Base-by-base conservation (phyloP, 1,140 invertebrate genomes). In the Cyrtorhinus lividipennis region DNA sequence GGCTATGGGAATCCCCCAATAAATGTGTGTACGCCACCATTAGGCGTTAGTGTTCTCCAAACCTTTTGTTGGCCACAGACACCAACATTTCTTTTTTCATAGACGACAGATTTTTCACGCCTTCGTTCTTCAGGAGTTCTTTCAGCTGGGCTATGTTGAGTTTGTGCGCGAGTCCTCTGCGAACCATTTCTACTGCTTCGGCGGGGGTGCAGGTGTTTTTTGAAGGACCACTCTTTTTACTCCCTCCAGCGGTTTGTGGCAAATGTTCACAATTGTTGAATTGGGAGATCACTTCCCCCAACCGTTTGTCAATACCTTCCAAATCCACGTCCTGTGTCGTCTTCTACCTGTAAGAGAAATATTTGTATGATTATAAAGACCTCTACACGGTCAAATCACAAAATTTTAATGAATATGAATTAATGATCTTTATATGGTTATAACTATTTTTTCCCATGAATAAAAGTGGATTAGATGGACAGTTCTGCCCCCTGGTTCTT, bases 91-190 rank as follows among this genome's bases (percentile, higher is more conserved):
- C 56, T 60, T 64, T 64, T 15, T 23, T 60, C 45, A 61, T 30
- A n/a, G 44, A 20, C 13, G 63, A 60, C 12, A 64, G 27, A 15
- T 30, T 46, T 53, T 64, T 64, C 8, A 64, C 27, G 8, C 63
- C 63, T 64, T 64, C 63, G 22, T 20, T 45, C 24, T 22, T 53
- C 15, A 64, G 46, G 2, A 64, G 8, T 13, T 61, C 48, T 24
- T 24, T 64, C 3, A 64, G 59, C 25, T 64, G 63, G 20, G 63
- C 45, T 1, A 64, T 56, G 25, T 57, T 64, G 8, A 64, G 46
- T 44, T 64, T 60, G 26, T 64, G 26, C 2, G 63, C 38, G 20
- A 61, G 24, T 15, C 38, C 60, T 20, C 48, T 61, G 13, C 48
- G 27, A 12, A 61, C 24, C 60, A 61, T 61, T 8, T 45, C 15